phyloP scores from a whole-genome alignment of 64 coral and sea anemone genomes.

The Montipora foliosa region DNA sequence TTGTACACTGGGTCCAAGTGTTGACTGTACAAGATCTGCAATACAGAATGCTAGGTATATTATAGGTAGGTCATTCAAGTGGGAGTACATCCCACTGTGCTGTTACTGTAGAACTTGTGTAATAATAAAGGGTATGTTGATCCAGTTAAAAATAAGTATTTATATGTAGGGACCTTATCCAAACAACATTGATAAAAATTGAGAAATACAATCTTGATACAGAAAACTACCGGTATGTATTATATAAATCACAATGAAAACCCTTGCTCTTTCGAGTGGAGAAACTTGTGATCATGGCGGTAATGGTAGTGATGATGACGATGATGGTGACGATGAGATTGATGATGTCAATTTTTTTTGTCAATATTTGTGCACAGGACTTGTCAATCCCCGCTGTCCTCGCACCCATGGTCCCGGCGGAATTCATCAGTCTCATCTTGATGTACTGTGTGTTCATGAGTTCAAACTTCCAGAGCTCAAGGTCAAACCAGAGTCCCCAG shows the following conservation, averaged over 20 bases:
- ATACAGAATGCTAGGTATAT: constrained; percentile 99
- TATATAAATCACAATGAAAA: too few species aligned
- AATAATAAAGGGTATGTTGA: too few species aligned
- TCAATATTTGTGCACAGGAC: constrained; percentile 40
- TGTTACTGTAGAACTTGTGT: too few species aligned
- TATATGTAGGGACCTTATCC: too few species aligned
- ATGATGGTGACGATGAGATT: neutral
- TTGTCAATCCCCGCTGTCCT: constrained; percentile 88
- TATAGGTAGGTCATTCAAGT: constrained; percentile 71
- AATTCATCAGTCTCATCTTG: constrained; percentile 97
- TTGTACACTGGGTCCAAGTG: constrained; percentile 98
- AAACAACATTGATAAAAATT: too few species aligned
- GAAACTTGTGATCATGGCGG: too few species aligned
- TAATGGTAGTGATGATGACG: neutral
- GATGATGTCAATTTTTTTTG: too few species aligned
- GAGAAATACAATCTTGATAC: too few species aligned
- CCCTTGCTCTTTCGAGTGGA: too few species aligned
- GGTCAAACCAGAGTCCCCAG: constrained; percentile 49
- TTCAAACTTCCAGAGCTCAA: constrained; percentile 85
- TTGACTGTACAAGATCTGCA: constrained; percentile 93
- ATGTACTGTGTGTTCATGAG: constrained; percentile 87
- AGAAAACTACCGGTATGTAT: too few species aligned
- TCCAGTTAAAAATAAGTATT: too few species aligned
- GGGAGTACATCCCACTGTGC: too few species aligned
- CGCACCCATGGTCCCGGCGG: constrained; percentile 92